Conservation (phyloP, 1,140 invertebrate species). For the Spodoptera litura region DNA sequence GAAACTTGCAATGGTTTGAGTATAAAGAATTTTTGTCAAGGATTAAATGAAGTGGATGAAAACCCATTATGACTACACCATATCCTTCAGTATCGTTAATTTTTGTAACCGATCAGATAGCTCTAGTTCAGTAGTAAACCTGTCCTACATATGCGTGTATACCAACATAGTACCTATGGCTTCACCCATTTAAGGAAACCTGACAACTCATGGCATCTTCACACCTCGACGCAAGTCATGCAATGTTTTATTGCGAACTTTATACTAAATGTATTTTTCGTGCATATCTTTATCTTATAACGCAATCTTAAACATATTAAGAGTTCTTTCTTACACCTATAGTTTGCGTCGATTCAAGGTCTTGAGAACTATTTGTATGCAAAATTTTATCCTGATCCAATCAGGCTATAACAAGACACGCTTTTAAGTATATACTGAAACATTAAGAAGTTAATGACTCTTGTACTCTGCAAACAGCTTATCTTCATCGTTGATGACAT, state of each 20-base stretch:
- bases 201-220: constrained; percentile 7
- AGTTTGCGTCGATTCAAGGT: constrained; percentile 25
- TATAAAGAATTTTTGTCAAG: not conserved
- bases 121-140: constrained; percentile 5
- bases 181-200: constrained; percentile 2
- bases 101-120: constrained; percentile 24
- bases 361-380: constrained; percentile 38
- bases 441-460: constrained; percentile 28
- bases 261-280: constrained; percentile 8
- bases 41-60: not conserved
- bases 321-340: not conserved
- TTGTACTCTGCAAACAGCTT: constrained; percentile 25
- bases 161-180: not conserved
- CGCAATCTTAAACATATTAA: constrained; percentile 9
- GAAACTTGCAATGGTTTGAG: no score
- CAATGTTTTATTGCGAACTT: constrained; percentile 27
- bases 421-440: constrained; percentile 32
- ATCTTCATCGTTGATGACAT: constrained; percentile 32
- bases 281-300: constrained; percentile 2
- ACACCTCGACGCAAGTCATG: constrained; percentile 11
- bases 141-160: not conserved
- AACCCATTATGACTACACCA: constrained; percentile 1
- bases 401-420: constrained; percentile 21
- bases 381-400: constrained; percentile 28
- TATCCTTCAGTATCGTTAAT: constrained; percentile 25